Evolutionary conservation across 2,113 vertebrate species (phyloP).

Genomic region (Atlantisia rogersi): DNA sequence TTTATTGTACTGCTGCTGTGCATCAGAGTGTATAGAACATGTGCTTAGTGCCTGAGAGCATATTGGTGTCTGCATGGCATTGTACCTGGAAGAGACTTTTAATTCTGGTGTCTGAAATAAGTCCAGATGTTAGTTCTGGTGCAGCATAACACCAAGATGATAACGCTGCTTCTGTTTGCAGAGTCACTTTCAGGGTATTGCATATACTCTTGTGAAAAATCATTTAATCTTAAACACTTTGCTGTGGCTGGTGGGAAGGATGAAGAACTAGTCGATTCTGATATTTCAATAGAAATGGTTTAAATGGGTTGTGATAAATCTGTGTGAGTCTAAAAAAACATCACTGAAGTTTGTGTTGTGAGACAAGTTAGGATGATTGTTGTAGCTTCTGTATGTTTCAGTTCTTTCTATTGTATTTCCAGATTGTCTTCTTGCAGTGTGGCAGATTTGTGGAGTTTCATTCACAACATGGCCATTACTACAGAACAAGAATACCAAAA

Average conservation of each 20-base stretch:
- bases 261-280: not conserved
- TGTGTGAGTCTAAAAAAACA: not conserved
- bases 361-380: not conserved
- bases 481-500: constrained; percentile 95
- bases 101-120: not conserved
- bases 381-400: not conserved
- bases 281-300: not conserved
- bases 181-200: not conserved
- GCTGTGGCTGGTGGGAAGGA: not conserved
- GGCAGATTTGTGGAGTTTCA: constrained; percentile 94
- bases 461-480: constrained; percentile 94
- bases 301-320: not conserved
- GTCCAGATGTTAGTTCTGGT: not conserved
- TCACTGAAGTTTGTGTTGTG: not conserved
- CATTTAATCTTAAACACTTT: not conserved
- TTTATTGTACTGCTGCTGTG: accelerated
- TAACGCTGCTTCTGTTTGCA: not conserved
- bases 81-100: not conserved
- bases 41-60: not conserved
- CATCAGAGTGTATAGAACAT: not conserved
- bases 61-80: not conserved
- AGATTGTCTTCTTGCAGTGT: constrained; percentile 92
- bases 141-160: not conserved
- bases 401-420: constrained; percentile 29
- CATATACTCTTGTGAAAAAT: not conserved